phyloP scores from a whole-genome alignment of 2,797 vertebrate genomes.

The Molossus molossus region DNA sequence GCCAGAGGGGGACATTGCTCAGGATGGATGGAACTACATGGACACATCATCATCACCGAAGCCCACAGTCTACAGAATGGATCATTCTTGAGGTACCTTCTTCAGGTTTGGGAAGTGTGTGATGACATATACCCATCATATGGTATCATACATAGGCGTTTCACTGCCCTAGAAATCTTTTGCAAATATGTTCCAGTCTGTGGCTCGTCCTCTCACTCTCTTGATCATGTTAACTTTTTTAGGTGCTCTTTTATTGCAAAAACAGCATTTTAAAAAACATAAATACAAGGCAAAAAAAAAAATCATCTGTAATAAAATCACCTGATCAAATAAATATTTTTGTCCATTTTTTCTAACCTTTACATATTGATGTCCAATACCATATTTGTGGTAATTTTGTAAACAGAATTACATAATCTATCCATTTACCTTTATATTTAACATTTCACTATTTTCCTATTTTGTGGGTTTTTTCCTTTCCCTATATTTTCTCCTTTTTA shows the following conservation, averaged over 20 bases:
- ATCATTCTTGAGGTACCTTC: not conserved
- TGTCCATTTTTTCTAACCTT: not conserved
- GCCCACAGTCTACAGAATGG: not conserved
- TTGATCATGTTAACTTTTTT: not conserved
- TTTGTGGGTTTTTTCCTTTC: not conserved
- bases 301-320: not conserved
- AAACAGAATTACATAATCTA: not conserved
- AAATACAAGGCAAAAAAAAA: constrained; percentile 44
- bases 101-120: not conserved
- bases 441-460: not conserved
- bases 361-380: not conserved
- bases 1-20: not conserved
- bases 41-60: not conserved
- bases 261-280: constrained; percentile 4
- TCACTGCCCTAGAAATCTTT: not conserved
- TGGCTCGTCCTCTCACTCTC: not conserved
- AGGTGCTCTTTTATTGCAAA: constrained; percentile 40
- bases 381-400: constrained; percentile 4
- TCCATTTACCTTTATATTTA: not conserved
- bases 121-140: not conserved
- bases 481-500: not conserved
- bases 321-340: not conserved
- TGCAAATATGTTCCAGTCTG: not conserved
- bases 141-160: not conserved
- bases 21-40: not conserved